phyloP scores from a whole-genome alignment of 2,797 vertebrate genomes.

The Betta splendens region DNA sequence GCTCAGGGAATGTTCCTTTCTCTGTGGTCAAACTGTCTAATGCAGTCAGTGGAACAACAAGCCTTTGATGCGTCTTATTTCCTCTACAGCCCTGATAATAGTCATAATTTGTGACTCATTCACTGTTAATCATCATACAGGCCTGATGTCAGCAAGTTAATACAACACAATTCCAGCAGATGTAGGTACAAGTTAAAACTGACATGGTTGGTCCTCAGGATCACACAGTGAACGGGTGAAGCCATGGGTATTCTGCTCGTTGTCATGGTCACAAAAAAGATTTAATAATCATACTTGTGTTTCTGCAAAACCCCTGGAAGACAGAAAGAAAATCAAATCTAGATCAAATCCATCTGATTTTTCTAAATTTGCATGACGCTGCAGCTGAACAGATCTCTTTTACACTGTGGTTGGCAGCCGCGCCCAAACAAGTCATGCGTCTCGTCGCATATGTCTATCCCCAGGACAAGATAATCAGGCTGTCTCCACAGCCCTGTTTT shows the following conservation, averaged over 20 bases:
- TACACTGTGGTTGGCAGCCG: constrained; percentile 36
- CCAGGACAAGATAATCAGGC: constrained; percentile 64
- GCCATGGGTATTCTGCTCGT: constrained; percentile 17
- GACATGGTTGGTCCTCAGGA: constrained; percentile 21
- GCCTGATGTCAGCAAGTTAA: constrained; percentile 50
- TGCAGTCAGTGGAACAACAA: constrained; percentile 29
- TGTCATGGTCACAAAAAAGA: constrained; percentile 21
- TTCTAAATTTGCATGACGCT: constrained; percentile 42
- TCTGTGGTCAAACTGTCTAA: constrained; percentile 35
- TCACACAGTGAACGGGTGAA: constrained; percentile 15
- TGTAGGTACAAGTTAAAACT: constrained; percentile 29
- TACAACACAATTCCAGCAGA: constrained; percentile 26
- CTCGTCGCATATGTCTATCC: constrained; percentile 60
- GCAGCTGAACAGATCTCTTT: constrained; percentile 52
- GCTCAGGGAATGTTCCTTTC: constrained; percentile 16
- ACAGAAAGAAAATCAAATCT: constrained; percentile 31
- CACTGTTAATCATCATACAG: constrained; percentile 39
- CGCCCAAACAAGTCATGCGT: constrained; percentile 49
- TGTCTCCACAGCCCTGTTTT: constrained; percentile 48
- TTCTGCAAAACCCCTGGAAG: constrained; percentile 26
- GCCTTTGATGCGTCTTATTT: constrained; percentile 39
- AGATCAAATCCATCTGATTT: constrained; percentile 44
- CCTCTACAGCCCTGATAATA: constrained; percentile 11
- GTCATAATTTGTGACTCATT: constrained; percentile 32
- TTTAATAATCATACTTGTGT: constrained; percentile 26